phyloP scores from a whole-genome alignment of 2,797 vertebrate species.

The Sternarchorhynchus goeldii region DNA sequence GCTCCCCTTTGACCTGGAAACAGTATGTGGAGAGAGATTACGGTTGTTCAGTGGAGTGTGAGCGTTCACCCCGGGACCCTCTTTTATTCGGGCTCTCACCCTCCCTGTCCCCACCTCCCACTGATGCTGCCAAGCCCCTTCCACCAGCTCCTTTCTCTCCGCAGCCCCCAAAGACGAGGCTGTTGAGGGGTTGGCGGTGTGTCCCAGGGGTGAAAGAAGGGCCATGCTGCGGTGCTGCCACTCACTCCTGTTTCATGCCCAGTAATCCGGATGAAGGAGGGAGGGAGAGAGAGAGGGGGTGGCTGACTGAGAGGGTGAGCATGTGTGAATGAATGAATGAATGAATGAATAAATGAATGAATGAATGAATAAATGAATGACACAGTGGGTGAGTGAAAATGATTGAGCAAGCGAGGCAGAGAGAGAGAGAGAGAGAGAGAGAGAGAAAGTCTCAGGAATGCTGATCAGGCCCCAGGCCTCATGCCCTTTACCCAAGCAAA shows the following conservation, averaged over 20 bases:
- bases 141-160: constrained; percentile 58
- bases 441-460: constrained; percentile 50
- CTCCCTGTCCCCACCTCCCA: constrained; percentile 54
- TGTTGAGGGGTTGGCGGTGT: constrained; percentile 60
- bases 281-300: constrained; percentile 20
- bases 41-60: constrained; percentile 80
- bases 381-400: constrained; percentile 4
- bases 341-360: constrained; percentile 17
- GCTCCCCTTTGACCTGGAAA: constrained; percentile 78
- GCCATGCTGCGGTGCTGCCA: constrained; percentile 69
- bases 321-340: neutral
- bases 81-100: constrained; percentile 50
- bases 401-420: neutral
- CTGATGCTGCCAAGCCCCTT: constrained; percentile 59
- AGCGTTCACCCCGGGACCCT: constrained; percentile 77
- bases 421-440: constrained; percentile 24
- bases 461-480: constrained; percentile 53
- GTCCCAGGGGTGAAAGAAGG: constrained; percentile 78
- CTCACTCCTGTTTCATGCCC: constrained; percentile 57
- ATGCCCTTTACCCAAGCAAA: constrained; percentile 49
- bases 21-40: constrained; percentile 81
- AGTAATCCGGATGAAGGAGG: constrained; percentile 53
- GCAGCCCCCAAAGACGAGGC: constrained; percentile 51
- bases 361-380: neutral
- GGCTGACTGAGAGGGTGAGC: constrained; percentile 29